Conservation (phyloP, 2,113 vertebrate species). For the Phaetusa simplex region DNA sequence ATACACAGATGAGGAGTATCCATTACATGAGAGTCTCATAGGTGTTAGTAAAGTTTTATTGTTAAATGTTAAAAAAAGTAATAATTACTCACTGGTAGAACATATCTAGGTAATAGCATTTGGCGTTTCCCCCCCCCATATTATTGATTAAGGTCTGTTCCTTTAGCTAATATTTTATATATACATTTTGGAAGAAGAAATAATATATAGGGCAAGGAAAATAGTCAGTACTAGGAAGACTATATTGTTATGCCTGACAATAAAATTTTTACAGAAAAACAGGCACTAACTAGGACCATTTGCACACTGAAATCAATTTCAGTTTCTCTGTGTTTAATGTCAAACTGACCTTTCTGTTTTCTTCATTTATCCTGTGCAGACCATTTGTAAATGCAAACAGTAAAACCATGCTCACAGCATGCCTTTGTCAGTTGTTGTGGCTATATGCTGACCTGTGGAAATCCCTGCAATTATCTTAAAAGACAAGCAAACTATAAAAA, state of each 20-base stretch:
- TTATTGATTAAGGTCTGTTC: neutral
- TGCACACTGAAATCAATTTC: neutral
- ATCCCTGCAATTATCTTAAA: neutral
- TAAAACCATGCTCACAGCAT: neutral
- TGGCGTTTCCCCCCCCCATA: neutral
- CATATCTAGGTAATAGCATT: neutral
- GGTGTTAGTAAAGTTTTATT: slow-evolving; percentile 51
- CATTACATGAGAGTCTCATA: slow-evolving; percentile 20
- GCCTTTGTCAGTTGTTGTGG: neutral
- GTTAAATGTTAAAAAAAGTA: slow-evolving; percentile 26
- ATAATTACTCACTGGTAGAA: slow-evolving; percentile 46
- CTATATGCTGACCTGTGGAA: neutral
- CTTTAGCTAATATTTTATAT: neutral
- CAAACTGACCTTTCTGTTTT: neutral
- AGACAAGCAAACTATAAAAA: neutral
- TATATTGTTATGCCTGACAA: neutral
- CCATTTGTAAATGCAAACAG: neutral
- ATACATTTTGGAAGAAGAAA: neutral
- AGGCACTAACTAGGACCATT: neutral
- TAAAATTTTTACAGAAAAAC: neutral
- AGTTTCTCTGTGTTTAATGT: neutral
- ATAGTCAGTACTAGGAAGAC: neutral
- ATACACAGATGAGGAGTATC: slow-evolving; percentile 40
- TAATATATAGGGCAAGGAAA: neutral
- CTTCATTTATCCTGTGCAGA: neutral